phyloP scores from a whole-genome alignment of 1,140 invertebrate genomes.

The Sycobia sp. region DNA sequence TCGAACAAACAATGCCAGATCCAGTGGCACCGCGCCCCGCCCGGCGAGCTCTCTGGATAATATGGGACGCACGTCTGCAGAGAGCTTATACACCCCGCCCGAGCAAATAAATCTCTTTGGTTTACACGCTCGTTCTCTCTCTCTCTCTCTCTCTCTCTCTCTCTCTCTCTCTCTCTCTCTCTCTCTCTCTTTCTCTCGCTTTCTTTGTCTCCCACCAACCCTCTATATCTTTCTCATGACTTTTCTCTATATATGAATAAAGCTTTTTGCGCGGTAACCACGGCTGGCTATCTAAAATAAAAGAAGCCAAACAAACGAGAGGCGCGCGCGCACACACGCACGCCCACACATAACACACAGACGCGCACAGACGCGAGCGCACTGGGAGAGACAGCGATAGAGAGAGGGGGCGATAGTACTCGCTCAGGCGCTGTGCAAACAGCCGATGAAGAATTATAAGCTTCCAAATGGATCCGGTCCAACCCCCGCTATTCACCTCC shows the following conservation, averaged over 20 bases:
- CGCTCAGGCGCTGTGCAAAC: slow-evolving; percentile 24
- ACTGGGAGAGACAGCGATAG: neutral
- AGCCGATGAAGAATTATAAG: slow-evolving; percentile 45
- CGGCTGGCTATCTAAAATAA: too few relatives aligned
- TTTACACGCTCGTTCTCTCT: too few relatives aligned
- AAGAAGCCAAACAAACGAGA: too few relatives aligned
- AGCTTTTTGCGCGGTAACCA: slow-evolving; percentile 4
- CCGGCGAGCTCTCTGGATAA: neutral
- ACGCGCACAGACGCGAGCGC: too few relatives aligned
- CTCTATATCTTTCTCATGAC: slow-evolving; percentile 12
- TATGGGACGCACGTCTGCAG: neutral
- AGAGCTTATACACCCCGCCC: neutral
- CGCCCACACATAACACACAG: too few relatives aligned
- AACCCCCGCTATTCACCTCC: neutral
- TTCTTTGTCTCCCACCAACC: too few relatives aligned
- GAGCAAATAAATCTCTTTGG: slow-evolving; percentile 17
- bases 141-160: neutral
- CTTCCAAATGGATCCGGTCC: slow-evolving; percentile 27
- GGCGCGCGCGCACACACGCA: too few relatives aligned
- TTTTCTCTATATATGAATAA: slow-evolving; percentile 22
- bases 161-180: too few relatives aligned
- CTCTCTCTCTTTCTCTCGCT: too few relatives aligned
- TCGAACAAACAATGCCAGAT: neutral
- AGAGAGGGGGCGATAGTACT: too few relatives aligned
- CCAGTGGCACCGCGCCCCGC: neutral